phyloP scores from a whole-genome alignment of 1,140 invertebrate species.

The Drosophila simulans region DNA sequence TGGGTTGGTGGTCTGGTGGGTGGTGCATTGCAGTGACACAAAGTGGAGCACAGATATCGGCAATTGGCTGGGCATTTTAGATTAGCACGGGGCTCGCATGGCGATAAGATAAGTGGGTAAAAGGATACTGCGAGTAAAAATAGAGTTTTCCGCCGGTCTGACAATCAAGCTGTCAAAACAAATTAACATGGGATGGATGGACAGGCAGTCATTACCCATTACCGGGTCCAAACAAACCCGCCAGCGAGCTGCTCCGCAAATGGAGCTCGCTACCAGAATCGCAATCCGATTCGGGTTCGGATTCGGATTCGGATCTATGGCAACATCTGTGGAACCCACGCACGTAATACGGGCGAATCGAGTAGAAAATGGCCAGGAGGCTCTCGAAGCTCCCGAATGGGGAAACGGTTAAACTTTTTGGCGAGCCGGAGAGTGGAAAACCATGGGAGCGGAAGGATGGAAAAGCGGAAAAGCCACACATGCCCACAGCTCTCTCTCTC shows the following conservation, averaged over 20 bases:
- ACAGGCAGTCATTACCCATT: conserved; percentile 30
- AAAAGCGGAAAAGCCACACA: conserved; percentile 10
- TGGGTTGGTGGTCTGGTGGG: neutral
- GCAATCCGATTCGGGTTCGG: neutral
- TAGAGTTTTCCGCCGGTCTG: conserved; percentile 38
- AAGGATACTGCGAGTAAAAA: neutral
- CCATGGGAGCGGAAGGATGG: conserved; percentile 6
- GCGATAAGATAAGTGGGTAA: conserved; percentile 63
- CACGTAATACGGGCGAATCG: conserved; percentile 46
- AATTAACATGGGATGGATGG: conserved; percentile 46
- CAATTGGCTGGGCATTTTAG: conserved; percentile 53
- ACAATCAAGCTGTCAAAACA: conserved; percentile 70
- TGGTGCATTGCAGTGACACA: conserved; percentile 23
- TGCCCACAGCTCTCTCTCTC: conserved; percentile 1
- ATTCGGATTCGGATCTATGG: conserved; percentile 10
- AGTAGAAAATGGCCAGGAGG: conserved; percentile 39
- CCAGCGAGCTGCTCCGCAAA: conserved; percentile 2
- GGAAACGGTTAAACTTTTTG: conserved; percentile 72
- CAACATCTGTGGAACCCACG: conserved; percentile 57
- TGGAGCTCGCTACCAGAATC: neutral
- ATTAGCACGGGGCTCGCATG: conserved; percentile 49
- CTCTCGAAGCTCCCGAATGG: conserved; percentile 32
- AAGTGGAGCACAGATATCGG: conserved; percentile 42
- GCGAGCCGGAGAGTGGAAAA: conserved; percentile 30
- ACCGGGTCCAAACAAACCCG: conserved; percentile 41